Conservation (phyloP, 1,140 invertebrate species). For the Cydia splendana region DNA sequence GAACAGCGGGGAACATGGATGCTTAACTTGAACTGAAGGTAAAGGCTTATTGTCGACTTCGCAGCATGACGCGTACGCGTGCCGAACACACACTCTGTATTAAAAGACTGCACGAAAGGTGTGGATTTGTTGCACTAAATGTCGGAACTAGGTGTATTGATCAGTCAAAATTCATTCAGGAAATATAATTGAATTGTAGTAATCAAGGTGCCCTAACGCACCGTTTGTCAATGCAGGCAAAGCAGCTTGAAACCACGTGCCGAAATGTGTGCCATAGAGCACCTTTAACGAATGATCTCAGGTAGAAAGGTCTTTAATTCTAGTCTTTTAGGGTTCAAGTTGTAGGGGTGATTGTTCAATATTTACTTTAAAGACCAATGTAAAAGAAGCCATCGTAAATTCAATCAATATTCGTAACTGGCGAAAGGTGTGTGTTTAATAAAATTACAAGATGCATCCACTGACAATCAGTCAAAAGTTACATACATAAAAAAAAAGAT, state of each 20-base stretch:
- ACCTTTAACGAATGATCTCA: neutral
- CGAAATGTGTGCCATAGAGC: neutral
- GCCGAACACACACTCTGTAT: neutral
- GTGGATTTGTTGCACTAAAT: neutral
- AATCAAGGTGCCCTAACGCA: neutral
- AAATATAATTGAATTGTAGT: neutral
- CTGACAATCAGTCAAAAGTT: neutral
- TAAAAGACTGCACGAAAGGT: neutral
- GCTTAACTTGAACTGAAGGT: neutral
- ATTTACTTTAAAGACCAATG: no score
- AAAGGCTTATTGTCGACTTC: neutral
- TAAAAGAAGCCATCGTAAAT: no score
- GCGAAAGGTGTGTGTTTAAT: neutral
- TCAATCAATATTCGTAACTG: no score
- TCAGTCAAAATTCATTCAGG: neutral
- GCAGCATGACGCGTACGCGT: neutral
- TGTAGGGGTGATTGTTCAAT: no score
- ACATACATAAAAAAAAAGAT: no score
- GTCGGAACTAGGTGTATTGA: neutral
- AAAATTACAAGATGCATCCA: neutral
- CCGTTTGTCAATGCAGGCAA: neutral
- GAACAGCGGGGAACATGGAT: neutral
- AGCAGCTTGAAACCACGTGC: neutral
- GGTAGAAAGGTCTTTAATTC: neutral
- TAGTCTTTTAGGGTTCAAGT: no score